A percentile compares a stretch with the other conserved stretches of the same genome.
Conservation (phyloP, 2,888 invertebrate genomes). For the Nebria salina region DNA sequence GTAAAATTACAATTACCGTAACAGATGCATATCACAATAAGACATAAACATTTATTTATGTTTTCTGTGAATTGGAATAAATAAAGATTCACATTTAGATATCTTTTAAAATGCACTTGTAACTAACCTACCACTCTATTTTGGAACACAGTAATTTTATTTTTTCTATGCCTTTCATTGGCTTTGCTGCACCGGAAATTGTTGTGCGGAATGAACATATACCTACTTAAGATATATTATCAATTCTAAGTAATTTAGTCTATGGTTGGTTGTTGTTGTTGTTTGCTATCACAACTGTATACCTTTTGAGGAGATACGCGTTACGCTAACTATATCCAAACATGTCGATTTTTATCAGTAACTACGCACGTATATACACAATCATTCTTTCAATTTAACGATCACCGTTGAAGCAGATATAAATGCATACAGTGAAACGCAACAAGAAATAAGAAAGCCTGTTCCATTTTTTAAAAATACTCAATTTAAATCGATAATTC, state of each 20-base stretch:
- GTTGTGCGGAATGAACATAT: background rate
- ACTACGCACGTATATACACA: background rate
- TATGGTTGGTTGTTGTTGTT: background rate
- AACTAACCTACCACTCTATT: no score
- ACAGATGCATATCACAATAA: no score
- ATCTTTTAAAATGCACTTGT: no score
- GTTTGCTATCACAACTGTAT: background rate
- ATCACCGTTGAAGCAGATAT: background rate
- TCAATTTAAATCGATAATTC: no score
- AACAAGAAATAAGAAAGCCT: background rate
- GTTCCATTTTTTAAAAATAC: background rate
- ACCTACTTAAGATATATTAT: background rate
- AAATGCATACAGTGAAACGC: background rate
- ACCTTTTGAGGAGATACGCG: slow-evolving; percentile 1
- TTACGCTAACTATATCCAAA: background rate
- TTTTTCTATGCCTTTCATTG: background rate
- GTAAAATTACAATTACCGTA: no score
- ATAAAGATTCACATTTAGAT: no score
- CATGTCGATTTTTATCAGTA: background rate
- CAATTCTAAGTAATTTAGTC: slow-evolving; percentile 1
- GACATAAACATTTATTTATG: no score
- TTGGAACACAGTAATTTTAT: no score
- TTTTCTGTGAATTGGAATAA: no score
- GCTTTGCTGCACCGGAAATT: background rate
- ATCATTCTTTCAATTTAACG: background rate